Evolutionary conservation across 2,888 invertebrate genomes (phyloP).

Genomic region (Leucoptera coffeella): DNA sequence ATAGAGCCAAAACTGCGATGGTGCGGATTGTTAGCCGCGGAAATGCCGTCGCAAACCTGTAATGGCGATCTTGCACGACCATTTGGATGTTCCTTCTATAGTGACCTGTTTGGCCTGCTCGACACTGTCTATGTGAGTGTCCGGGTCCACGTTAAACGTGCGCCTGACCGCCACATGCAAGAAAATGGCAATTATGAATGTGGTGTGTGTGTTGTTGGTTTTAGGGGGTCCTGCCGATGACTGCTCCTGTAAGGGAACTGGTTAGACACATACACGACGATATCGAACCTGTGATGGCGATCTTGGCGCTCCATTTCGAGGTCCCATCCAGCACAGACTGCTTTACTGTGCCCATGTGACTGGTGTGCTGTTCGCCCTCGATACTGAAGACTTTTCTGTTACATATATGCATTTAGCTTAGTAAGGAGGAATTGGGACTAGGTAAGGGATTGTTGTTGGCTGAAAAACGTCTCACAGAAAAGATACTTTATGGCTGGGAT

Average conservation of each 20-base stretch:
- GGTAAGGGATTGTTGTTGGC: too few species aligned
- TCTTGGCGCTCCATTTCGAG: conserved; percentile 99
- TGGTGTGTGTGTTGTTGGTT: too few species aligned
- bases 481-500: too few species aligned
- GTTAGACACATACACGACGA: too few species aligned
- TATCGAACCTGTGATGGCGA: conserved; percentile 99
- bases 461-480: too few species aligned
- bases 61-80: conserved; percentile 99
- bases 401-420: too few species aligned
- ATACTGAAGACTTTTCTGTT: conserved; percentile 93
- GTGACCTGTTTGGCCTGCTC: conserved; percentile 97
- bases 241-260: conserved; percentile 8
- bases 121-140: conserved; percentile 95
- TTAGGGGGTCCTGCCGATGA: conserved; percentile 10
- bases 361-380: conserved; percentile 88
- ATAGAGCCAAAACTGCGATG: conserved; percentile 49
- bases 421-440: too few species aligned
- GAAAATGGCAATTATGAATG: conserved; percentile 43
- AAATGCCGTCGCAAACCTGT: conserved; percentile 78
- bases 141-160: conserved; percentile 95
- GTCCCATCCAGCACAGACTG: conserved; percentile 98
- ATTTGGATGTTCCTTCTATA: conserved; percentile 98
- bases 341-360: conserved; percentile 97
- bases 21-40: conserved; percentile 46
- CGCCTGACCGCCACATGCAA: conserved; percentile 67